A percentile compares a stretch with the other conserved stretches of the same genome.
Conservation (phyloP, 2,797 vertebrate species). For the Heteromormyrus szaboi region DNA sequence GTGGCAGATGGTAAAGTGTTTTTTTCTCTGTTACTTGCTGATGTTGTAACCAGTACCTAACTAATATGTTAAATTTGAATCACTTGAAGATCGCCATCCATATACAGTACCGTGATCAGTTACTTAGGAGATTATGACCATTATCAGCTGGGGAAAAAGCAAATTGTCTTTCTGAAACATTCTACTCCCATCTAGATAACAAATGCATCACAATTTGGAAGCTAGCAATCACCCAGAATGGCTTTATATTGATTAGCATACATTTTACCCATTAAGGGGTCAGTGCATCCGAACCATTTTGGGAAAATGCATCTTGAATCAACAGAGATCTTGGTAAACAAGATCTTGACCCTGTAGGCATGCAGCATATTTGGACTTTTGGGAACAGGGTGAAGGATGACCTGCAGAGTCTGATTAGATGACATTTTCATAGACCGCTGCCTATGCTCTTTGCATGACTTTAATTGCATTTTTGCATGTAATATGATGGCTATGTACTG, state of each 20-base stretch:
- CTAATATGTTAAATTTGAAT: neutral
- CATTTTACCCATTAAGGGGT: neutral
- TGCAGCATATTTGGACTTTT: neutral
- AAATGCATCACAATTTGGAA: neutral
- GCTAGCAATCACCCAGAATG: neutral
- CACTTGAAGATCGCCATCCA: neutral
- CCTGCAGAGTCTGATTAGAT: neutral
- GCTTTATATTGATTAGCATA: neutral
- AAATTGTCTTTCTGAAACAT: neutral
- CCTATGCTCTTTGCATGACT: neutral
- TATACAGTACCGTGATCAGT: neutral
- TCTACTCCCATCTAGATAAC: neutral
- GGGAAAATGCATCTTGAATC: neutral
- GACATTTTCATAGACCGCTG: neutral
- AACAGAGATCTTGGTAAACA: neutral
- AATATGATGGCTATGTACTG: neutral
- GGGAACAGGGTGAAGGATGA: neutral
- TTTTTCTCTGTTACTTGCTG: neutral
- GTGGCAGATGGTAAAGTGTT: neutral
- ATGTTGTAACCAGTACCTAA: neutral
- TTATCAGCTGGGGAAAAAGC: neutral
- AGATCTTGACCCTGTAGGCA: neutral
- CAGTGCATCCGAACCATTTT: neutral
- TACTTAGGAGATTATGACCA: neutral
- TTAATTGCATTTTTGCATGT: neutral